A percentile compares a stretch with the other conserved stretches of the same genome.
Evolutionary conservation across 2,888 invertebrate genomes (phyloP).

Genomic region (Dicycla oo): DNA sequence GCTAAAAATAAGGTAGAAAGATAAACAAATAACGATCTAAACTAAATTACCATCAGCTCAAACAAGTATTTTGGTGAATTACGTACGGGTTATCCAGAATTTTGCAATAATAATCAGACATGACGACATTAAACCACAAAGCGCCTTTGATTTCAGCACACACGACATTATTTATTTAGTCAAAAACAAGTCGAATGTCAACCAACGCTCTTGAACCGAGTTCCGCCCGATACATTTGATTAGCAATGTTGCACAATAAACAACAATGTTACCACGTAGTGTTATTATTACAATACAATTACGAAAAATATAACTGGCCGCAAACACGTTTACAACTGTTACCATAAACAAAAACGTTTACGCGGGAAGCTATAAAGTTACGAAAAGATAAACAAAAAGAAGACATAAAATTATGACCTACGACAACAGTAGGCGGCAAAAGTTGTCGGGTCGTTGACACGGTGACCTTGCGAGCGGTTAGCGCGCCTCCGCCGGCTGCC

Average conservation of each 20-base stretch:
- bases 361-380: conserved; percentile 87
- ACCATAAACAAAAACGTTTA: conserved; percentile 78
- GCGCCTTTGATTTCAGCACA: conserved; percentile 1
- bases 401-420: conserved; percentile 91
- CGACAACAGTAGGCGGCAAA: conserved; percentile 90
- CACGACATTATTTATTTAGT: conserved; percentile 17
- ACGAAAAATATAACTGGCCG: conserved; percentile 49
- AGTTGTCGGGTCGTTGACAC: conserved; percentile 89
- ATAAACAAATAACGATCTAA: background rate
- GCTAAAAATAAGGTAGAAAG: conserved; percentile 21
- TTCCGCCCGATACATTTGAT: conserved; percentile 19
- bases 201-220: conserved; percentile 28
- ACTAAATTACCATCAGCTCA: background rate
- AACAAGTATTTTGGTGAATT: background rate
- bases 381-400: conserved; percentile 91
- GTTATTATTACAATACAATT: conserved; percentile 45
- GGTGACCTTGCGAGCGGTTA: conserved; percentile 86
- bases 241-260: conserved; percentile 41
- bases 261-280: conserved; percentile 34
- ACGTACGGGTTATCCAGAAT: conserved; percentile 24
- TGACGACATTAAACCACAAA: conserved; percentile 19
- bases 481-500: conserved; percentile 73
- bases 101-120: conserved; percentile 4
- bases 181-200: conserved; percentile 25
- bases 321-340: conserved; percentile 60